phyloP scores from a whole-genome alignment of 2,888 invertebrate genomes.

The Temnothorax ravouxi region DNA sequence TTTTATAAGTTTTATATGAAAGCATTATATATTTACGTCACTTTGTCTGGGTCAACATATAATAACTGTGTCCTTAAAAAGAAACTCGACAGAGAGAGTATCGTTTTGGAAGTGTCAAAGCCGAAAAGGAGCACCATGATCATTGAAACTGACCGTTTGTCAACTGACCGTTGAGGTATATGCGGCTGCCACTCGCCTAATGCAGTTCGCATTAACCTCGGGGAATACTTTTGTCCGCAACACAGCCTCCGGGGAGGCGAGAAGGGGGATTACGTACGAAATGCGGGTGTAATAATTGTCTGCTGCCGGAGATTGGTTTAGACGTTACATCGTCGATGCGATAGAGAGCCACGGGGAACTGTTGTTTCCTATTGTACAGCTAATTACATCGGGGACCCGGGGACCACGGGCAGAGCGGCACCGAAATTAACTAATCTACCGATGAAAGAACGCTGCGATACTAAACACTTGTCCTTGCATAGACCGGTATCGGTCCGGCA shows the following conservation, averaged over 20 bases:
- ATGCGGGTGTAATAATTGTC: conserved; percentile 80
- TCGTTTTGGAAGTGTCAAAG: background rate
- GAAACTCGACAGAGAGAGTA: background rate
- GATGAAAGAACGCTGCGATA: conserved; percentile 79
- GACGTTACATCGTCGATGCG: conserved; percentile 76
- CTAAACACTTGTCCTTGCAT: conserved; percentile 70
- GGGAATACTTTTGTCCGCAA: conserved; percentile 60
- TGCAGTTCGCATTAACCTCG: conserved; percentile 37
- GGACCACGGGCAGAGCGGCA: conserved; percentile 74
- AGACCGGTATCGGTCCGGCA: conserved; percentile 58
- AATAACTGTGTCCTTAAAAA: background rate
- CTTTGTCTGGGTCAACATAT: background rate
- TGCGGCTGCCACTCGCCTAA: conserved; percentile 18
- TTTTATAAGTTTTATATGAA: background rate
- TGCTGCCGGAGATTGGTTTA: conserved; percentile 80
- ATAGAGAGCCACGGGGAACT: conserved; percentile 74
- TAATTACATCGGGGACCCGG: conserved; percentile 84
- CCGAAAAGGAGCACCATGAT: conserved; percentile 3
- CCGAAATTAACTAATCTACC: conserved; percentile 84
- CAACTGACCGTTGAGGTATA: background rate
- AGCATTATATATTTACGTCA: background rate
- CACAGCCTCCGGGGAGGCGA: conserved; percentile 42
- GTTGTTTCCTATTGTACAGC: conserved; percentile 83
- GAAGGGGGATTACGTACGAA: conserved; percentile 66
- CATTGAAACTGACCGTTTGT: conserved; percentile 37